Percentiles rank a stretch among this genome's conserved stretches.
Conservation (phyloP, 35 echinoderm and acorn worm species). For the Lytechinus variegatus region DNA sequence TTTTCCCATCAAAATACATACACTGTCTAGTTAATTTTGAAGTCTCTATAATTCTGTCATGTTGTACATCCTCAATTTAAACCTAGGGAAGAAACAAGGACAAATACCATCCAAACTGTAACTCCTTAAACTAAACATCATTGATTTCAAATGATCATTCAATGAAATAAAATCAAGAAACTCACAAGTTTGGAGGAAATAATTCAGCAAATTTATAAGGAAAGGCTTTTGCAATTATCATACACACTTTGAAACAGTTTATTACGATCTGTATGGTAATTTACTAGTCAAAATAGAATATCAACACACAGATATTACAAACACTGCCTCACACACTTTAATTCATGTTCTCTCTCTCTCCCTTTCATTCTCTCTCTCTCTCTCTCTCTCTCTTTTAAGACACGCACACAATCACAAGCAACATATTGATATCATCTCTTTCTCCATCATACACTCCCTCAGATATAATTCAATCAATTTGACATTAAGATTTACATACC, state of each 20-base stretch:
- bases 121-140: too few species aligned
- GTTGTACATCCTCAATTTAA: not conserved
- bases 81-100: not conserved
- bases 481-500: not conserved
- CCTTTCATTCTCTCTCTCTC: not conserved
- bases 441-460: not conserved
- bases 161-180: not conserved
- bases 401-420: too few species aligned
- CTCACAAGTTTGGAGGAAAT: not conserved
- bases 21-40: not conserved
- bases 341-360: not conserved
- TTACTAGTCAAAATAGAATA: not conserved
- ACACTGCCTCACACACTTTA: constrained; percentile 24
- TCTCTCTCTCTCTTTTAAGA: not conserved
- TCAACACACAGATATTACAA: not conserved
- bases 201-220: not conserved
- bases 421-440: too few species aligned
- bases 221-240: too few species aligned
- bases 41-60: not conserved
- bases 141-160: too few species aligned
- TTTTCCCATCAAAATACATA: too few species aligned
- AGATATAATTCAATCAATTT: not conserved
- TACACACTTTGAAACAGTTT: constrained; percentile 11
- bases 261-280: not conserved
- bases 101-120: not conserved